Evolutionary conservation across 2,888 invertebrate genomes (phyloP), one percentile per base, ranked within the genome.

Genomic region (Serrognathus titanus): DNA sequence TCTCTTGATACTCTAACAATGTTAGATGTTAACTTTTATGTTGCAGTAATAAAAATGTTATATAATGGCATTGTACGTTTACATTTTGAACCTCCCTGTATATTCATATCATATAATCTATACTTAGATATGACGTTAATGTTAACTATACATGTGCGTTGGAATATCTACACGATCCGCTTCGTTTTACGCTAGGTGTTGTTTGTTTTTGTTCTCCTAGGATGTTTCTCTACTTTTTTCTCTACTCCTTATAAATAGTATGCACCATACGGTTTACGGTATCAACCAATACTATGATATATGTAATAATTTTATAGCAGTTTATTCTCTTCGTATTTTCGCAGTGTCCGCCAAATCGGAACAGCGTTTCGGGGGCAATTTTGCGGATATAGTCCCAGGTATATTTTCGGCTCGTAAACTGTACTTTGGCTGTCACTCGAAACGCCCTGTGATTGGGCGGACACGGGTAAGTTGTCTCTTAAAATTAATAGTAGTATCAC

Each of bases 111-210:
- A 62, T 66, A 67, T 65, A 65, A 63, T 63, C 70, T 67, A 72
- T 69, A 56, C 57, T 60, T 66, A 68, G 73, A 73, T 72, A 73
- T 74, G 73, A 73, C 68, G 65, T 52, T 66, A 61, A 61, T 63
- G 72, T 73, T 70, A 65, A 67, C 71, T 73, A 73, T 70, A 69
- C 66, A 62, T 69, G 69, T 72, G 72, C 72, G 73, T 72, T 71
- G 61, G 67, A 67, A 66, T 73, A 72, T 71, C 73, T 74, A 73
- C 72, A 74, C 66, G 62, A 64, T 63, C 66, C 64, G 61, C 57
- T 63, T 63, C 59, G 52, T 63, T 55, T 63, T 65, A 58, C 57
- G 61, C 63, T 66, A 67, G 56, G 61, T 66, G 59, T 63, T 64
- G 55, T 61, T 62, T 57, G 57, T 64, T 57, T 61, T 48, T 58